Percentiles rank a stretch among this genome's conserved stretches.
These are phyloP conservation scores for Villa cingulata DNA, from an alignment of 2,888 invertebrate genomes.

Conservation along the genomic window DNA sequence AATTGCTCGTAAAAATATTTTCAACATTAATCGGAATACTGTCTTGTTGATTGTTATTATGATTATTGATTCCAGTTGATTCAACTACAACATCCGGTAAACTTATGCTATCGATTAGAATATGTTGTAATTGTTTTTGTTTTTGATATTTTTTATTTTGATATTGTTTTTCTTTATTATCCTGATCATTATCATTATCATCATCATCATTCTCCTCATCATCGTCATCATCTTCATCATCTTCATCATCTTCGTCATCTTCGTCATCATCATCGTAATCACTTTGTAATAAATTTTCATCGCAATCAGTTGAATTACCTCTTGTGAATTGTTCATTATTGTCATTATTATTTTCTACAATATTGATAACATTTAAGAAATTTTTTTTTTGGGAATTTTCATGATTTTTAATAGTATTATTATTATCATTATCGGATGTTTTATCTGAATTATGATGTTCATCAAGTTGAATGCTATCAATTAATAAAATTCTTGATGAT, in stretches of 20 bases:
- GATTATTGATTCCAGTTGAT: constrained; percentile 20
- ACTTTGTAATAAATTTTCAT: constrained; percentile 24
- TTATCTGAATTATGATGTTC: too few species aligned
- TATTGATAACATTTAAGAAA: constrained; percentile 1
- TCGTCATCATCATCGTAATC: constrained; percentile 10
- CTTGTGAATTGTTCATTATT: constrained; percentile 9
- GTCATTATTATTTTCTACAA: too few species aligned
- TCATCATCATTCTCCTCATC: not conserved
- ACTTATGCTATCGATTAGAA: constrained; percentile 35
- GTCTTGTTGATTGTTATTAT: constrained; percentile 4
- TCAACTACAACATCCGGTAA: constrained; percentile 36
- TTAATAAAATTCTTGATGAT: constrained; percentile 1
- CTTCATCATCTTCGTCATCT: not conserved
- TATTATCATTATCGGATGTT: constrained; percentile 2
- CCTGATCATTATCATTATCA: constrained; percentile 2
- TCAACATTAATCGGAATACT: constrained; percentile 4
- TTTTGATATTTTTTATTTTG: not conserved
- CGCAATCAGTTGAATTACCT: constrained; percentile 31
- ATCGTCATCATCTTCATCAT: constrained; percentile 1
- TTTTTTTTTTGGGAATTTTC: not conserved
- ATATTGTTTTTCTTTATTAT: not conserved
- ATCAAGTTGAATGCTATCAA: constrained; percentile 1
- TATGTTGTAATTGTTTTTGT: constrained; percentile 10
- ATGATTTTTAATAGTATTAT: not conserved
- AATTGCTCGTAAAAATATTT: not conserved